Conservation (phyloP, 2,888 invertebrate species). For the Drosophila siamana region DNA sequence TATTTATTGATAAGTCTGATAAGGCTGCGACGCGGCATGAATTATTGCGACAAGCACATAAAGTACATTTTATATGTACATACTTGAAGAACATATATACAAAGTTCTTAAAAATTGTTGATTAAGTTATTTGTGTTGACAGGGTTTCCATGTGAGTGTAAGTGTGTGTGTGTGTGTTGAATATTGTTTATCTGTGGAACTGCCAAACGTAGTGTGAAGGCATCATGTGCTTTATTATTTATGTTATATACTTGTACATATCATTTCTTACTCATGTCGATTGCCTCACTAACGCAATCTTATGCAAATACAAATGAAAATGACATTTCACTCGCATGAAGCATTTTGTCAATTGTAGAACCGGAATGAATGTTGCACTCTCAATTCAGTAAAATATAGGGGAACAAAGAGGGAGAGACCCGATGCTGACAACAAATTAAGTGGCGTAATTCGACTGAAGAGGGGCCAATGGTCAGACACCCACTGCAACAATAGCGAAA, state of each 20-base stretch:
- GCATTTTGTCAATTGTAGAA: conserved; percentile 28
- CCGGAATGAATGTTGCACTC: conserved; percentile 28
- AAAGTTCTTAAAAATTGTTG: conserved; percentile 56
- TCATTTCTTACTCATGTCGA: conserved; percentile 28
- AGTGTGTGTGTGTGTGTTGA: conserved; percentile 22
- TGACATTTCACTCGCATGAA: conserved; percentile 18
- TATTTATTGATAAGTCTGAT: conserved; percentile 74
- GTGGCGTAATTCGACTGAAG: conserved; percentile 58
- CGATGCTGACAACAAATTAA: conserved; percentile 49
- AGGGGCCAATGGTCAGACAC: conserved; percentile 62
- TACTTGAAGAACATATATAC: conserved; percentile 9
- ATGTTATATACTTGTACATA: conserved; percentile 20
- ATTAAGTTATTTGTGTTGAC: conserved; percentile 72
- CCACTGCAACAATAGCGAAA: conserved; percentile 60
- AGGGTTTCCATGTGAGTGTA: conserved; percentile 9
- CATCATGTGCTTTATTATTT: conserved; percentile 35
- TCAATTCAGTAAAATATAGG: conserved; percentile 41
- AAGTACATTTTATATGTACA: conserved; percentile 33
- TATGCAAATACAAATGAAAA: conserved; percentile 36
- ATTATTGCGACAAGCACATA: conserved; percentile 55
- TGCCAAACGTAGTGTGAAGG: conserved; percentile 24
- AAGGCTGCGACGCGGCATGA: conserved; percentile 50
- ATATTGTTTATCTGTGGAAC: conserved; percentile 30
- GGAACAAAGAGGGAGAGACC: conserved; percentile 14
- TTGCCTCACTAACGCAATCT: conserved; percentile 13